Evolutionary conservation across 2,888 invertebrate species (phyloP), one percentile per base, ranked within the genome.

Genomic region (Trichogramma evanescens): DNA sequence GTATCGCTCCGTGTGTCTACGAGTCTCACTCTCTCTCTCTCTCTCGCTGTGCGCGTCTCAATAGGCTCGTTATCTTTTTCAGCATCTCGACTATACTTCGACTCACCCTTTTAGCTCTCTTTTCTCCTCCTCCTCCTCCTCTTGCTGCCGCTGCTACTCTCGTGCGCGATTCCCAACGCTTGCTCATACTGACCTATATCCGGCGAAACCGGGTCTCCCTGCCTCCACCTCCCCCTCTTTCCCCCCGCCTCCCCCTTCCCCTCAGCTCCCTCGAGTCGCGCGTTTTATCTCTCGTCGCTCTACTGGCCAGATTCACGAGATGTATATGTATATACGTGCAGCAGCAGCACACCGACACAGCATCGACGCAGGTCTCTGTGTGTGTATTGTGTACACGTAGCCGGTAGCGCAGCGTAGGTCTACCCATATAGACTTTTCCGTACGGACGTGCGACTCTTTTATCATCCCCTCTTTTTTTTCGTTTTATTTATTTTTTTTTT

Each of bases 101-200:
- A 13, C 48, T 10, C 6, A 48, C 4, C 26, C 42, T 45, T 56
- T 50, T 6, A 13, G 10, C 5, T 48, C 48, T 48, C 51, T 50
- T 41, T 42, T 62, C 58, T 10, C 5, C 45, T 10, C n/a, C n/a
- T n/a, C 10, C 58, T 13, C 5, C 4, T 39, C 57, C 40, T 62
- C 60, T 38, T 38, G 26, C 56, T 44, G 39, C 6, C 67, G 69
- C 71, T 72, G 71, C 71, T 73, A 72, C 73, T 71, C 75, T 74
- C 70, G 72, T 72, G 72, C 71, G 69, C 71, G 26, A 26, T 26
- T 26, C 26, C 26, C 26, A 26, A 26, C 26, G 68, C 72, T 76
- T 75, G 71, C 71, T 74, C 13, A 55, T 71, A 76, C 76, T 75
- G 75, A 76, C 76, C 76, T 76, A 76, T 75, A 75, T 76, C 75